Conservation (phyloP, 2,888 invertebrate genomes). For the Ernsta delagoae region DNA sequence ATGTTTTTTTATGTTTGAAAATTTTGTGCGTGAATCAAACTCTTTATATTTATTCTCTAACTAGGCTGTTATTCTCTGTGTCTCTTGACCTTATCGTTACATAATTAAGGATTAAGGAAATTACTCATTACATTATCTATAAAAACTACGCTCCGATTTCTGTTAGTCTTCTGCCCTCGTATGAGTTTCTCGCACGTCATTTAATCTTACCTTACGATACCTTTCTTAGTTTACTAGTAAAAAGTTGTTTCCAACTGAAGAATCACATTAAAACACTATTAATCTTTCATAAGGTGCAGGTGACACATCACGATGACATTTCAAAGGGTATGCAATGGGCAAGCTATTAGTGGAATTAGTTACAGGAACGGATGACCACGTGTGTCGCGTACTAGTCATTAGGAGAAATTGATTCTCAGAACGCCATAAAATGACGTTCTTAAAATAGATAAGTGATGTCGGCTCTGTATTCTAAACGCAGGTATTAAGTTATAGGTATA, state of each 20-base stretch:
- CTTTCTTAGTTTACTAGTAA: neutral
- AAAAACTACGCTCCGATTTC: too few relatives aligned
- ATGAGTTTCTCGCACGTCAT: too few relatives aligned
- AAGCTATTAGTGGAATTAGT: constrained; percentile 49
- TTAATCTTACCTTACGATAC: neutral
- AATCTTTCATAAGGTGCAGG: constrained; percentile 18
- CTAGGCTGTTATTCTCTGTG: too few relatives aligned
- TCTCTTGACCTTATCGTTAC: too few relatives aligned
- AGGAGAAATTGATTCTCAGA: constrained; percentile 56
- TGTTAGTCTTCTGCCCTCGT: too few relatives aligned
- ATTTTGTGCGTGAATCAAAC: too few relatives aligned
- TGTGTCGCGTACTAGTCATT: constrained; percentile 47
- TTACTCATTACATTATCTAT: too few relatives aligned
- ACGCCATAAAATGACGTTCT: constrained; percentile 43
- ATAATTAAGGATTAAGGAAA: too few relatives aligned
- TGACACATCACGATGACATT: constrained; percentile 31
- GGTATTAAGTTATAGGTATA: too few relatives aligned
- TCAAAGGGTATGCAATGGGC: constrained; percentile 38
- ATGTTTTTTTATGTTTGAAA: neutral
- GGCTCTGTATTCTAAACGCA: neutral
- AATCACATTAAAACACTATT: constrained; percentile 12
- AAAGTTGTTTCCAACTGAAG: neutral
- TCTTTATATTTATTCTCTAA: too few relatives aligned
- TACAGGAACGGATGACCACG: constrained; percentile 43
- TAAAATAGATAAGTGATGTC: constrained; percentile 41